phyloP scores from a whole-genome alignment of 2,888 invertebrate genomes.

The Argyra leucocephala region DNA sequence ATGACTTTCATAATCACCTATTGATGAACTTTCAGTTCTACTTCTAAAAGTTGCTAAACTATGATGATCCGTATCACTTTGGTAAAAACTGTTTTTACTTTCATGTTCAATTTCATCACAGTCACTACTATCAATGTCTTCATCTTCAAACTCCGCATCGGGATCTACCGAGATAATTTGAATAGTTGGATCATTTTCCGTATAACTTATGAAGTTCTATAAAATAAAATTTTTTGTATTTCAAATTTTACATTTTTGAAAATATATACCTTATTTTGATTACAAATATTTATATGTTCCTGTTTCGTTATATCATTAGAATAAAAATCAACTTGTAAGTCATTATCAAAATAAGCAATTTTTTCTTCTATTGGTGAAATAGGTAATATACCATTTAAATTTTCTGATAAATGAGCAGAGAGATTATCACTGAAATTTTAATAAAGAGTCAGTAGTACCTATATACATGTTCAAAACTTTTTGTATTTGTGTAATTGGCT shows the following conservation, averaged over 20 bases:
- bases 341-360: slow-evolving; percentile 8
- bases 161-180: slow-evolving; percentile 34
- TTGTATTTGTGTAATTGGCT: slow-evolving; percentile 24
- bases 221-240: background rate
- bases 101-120: slow-evolving; percentile 20
- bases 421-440: slow-evolving; percentile 19
- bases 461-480: background rate
- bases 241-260: background rate
- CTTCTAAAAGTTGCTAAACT: slow-evolving; percentile 35
- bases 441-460: background rate
- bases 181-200: slow-evolving; percentile 25
- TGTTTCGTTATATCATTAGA: background rate
- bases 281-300: background rate
- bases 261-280: background rate
- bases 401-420: slow-evolving; percentile 38
- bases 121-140: slow-evolving; percentile 23
- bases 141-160: slow-evolving; percentile 25
- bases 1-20: slow-evolving; percentile 42
- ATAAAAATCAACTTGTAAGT: slow-evolving; percentile 14
- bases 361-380: slow-evolving; percentile 33
- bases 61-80: slow-evolving; percentile 30
- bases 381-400: slow-evolving; percentile 40
- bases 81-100: slow-evolving; percentile 20
- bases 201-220: background rate
- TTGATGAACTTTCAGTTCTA: slow-evolving; percentile 40